Evolutionary conservation across 2,888 invertebrate species (phyloP).

Genomic region (Noctua pronuba): DNA sequence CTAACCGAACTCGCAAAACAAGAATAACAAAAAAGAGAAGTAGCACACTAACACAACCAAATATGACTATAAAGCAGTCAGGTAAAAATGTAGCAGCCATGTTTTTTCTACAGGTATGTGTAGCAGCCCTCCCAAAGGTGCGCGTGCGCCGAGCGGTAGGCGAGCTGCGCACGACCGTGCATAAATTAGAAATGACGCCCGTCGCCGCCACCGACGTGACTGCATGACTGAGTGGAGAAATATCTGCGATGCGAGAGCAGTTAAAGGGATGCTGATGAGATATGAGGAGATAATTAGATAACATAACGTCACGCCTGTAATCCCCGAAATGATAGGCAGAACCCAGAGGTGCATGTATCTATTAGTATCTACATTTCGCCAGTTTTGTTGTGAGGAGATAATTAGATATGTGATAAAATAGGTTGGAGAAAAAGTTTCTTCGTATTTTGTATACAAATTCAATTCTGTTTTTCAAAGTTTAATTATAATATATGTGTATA

Average conservation of each 20-base stretch:
- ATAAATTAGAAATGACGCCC: slow-evolving; percentile 83
- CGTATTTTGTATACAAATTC: too few species aligned
- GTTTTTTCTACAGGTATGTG: slow-evolving; percentile 53
- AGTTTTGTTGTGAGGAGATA: neutral
- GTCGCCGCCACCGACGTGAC: slow-evolving; percentile 61
- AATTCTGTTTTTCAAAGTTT: too few species aligned
- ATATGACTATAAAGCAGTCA: slow-evolving; percentile 56
- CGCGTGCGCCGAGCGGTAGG: slow-evolving; percentile 73
- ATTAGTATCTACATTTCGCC: neutral
- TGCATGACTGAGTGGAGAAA: slow-evolving; percentile 64
- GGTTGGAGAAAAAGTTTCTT: too few species aligned
- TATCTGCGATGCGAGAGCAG: slow-evolving; percentile 46
- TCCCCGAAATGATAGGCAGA: neutral
- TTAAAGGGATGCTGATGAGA: slow-evolving; percentile 31
- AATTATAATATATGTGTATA: too few species aligned
- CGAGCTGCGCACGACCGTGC: slow-evolving; percentile 82
- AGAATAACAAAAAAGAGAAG: slow-evolving; percentile 27
- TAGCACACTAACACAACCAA: slow-evolving; percentile 32
- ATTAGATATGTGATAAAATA: neutral
- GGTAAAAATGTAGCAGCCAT: slow-evolving; percentile 52
- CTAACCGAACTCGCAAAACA: slow-evolving; percentile 22
- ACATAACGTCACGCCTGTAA: neutral
- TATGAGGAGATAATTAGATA: slow-evolving; percentile 20
- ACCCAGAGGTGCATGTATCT: neutral
- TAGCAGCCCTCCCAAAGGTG: slow-evolving; percentile 59